Evolutionary conservation across 2,113 vertebrate species (phyloP).

Genomic region (Manacus vitellinus): DNA sequence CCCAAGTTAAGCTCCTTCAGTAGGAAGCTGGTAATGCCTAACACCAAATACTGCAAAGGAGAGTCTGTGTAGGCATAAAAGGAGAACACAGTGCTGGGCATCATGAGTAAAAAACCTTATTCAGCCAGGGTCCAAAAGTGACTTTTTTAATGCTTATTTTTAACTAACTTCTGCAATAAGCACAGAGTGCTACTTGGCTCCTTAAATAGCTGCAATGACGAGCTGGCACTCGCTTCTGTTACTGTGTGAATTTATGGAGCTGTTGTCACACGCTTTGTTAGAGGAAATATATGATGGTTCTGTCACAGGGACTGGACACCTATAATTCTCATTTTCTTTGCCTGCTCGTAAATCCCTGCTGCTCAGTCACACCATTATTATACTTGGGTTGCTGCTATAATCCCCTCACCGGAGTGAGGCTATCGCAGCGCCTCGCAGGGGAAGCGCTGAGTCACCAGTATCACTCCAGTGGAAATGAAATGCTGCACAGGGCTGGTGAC

Average conservation of each 20-base stretch:
- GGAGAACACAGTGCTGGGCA: constrained; percentile 45
- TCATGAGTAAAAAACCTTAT: constrained; percentile 66
- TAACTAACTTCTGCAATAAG: constrained; percentile 74
- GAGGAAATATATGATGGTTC: constrained; percentile 64
- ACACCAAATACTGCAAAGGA: not conserved
- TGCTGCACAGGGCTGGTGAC: not conserved
- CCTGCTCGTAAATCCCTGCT: constrained; percentile 47
- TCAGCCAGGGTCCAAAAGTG: constrained; percentile 66
- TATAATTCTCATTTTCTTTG: constrained; percentile 57
- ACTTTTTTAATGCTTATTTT: constrained; percentile 74
- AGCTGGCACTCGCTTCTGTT: constrained; percentile 65
- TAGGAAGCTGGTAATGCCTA: not conserved
- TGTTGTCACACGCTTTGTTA: constrained; percentile 73
- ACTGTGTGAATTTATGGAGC: constrained; percentile 78
- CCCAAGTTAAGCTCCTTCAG: not conserved
- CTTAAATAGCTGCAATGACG: constrained; percentile 71
- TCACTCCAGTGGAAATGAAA: not conserved
- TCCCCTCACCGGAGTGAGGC: not conserved
- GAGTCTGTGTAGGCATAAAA: constrained; percentile 41
- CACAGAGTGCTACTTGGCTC: constrained; percentile 65
- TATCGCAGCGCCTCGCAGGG: not conserved
- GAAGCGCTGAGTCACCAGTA: constrained; percentile 36
- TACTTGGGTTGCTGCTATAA: not conserved
- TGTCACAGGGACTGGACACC: constrained; percentile 63
- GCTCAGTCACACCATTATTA: not conserved